These are phyloP conservation scores for Polyodon spathula DNA, from an alignment of 2,113 vertebrate species.

Conservation along the genomic window DNA sequence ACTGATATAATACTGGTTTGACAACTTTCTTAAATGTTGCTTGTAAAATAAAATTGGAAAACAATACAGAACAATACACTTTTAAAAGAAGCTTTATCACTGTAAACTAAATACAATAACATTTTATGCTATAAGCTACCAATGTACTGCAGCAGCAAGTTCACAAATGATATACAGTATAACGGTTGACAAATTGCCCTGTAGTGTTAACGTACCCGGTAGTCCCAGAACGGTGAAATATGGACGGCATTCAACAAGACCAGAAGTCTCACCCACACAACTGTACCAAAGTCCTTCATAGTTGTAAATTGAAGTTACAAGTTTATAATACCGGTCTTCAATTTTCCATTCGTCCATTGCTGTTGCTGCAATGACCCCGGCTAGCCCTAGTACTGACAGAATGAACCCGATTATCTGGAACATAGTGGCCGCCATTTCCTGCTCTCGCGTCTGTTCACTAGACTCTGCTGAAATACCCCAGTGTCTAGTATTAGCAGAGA, in stretches of 20 bases:
- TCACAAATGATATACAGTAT: too few relatives aligned
- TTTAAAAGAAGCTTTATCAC: too few relatives aligned
- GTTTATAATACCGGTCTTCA: conserved; percentile 67
- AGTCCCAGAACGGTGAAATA: conserved; percentile 77
- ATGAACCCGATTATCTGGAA: conserved; percentile 70
- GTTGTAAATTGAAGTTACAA: conserved; percentile 63
- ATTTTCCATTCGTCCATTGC: conserved; percentile 73
- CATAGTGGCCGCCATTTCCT: conserved; percentile 64
- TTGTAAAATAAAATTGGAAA: too few relatives aligned
- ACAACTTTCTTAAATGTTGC: too few relatives aligned
- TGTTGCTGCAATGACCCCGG: conserved; percentile 62
- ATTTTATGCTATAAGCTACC: too few relatives aligned
- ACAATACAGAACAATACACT: too few relatives aligned
- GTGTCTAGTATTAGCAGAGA: conserved; percentile 15
- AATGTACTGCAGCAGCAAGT: too few relatives aligned
- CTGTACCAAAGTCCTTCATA: conserved; percentile 75
- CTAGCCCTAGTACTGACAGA: conserved; percentile 54
- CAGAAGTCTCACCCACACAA: conserved; percentile 64
- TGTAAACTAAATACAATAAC: too few relatives aligned
- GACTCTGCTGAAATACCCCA: neutral
- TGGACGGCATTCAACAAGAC: conserved; percentile 69
- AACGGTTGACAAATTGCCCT: too few relatives aligned
- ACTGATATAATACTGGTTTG: too few relatives aligned
- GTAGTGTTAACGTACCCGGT: conserved; percentile 60
- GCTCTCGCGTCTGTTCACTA: neutral